Conservation (phyloP, 2,797 vertebrate species). For the Vireo griseus region DNA sequence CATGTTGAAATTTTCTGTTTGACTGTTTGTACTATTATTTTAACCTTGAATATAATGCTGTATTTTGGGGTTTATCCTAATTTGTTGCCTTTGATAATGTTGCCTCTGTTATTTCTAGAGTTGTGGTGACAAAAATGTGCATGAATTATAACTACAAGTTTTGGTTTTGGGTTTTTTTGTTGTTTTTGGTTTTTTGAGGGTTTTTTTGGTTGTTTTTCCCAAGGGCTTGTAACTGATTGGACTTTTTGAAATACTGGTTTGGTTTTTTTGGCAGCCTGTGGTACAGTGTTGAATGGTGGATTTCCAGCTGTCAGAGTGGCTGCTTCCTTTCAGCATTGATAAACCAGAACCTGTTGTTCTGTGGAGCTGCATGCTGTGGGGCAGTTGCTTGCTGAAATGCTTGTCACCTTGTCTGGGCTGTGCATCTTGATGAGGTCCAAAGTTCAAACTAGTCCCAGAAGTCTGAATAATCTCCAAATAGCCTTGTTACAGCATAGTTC, state of each 20-base stretch:
- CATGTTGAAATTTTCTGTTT: background rate
- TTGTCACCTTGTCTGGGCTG: background rate
- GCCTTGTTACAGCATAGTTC: background rate
- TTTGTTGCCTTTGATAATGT: background rate
- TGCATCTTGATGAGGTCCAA: background rate
- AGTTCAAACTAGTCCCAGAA: background rate
- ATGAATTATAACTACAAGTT: background rate
- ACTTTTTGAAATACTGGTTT: background rate
- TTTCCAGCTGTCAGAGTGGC: background rate
- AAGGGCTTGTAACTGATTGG: background rate
- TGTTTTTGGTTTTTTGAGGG: background rate
- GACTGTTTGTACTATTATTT: background rate
- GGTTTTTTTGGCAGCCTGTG: background rate
- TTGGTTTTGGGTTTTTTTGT: background rate
- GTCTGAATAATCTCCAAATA: background rate
- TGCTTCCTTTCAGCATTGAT: background rate
- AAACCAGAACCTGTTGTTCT: background rate
- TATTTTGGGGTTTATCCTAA: background rate
- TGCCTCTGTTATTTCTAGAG: background rate
- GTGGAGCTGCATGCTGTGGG: background rate
- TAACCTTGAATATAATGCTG: background rate
- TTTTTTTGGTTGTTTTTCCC: background rate
- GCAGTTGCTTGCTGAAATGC: background rate
- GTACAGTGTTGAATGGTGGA: background rate
- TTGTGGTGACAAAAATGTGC: background rate